These are phyloP conservation scores for Abrostola triplasia DNA, from an alignment of 2,888 invertebrate species.

Conservation along the genomic window DNA sequence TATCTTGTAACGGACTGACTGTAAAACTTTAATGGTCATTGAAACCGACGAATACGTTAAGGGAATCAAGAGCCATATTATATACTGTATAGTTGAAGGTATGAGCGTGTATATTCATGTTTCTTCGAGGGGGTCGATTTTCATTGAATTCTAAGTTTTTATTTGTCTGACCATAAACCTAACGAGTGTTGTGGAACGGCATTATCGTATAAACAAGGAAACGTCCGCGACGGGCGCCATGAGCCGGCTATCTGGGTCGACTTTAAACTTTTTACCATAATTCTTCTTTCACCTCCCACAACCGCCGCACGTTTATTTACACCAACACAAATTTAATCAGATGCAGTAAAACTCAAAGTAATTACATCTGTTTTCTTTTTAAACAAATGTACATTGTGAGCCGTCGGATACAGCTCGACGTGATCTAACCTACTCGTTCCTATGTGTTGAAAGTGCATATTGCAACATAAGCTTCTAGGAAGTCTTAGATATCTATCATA, in stretches of 20 bases:
- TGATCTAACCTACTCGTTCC: slow-evolving; percentile 33
- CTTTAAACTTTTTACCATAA: slow-evolving; percentile 75
- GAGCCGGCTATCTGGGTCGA: slow-evolving; percentile 71
- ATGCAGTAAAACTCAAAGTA: slow-evolving; percentile 42
- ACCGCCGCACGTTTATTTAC: slow-evolving; percentile 61
- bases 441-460: slow-evolving; percentile 62
- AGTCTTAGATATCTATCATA: slow-evolving; percentile 75
- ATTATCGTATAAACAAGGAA: slow-evolving; percentile 74
- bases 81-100: slow-evolving; percentile 2
- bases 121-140: slow-evolving; percentile 33
- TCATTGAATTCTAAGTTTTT: slow-evolving; percentile 47
- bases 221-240: slow-evolving; percentile 60
- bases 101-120: slow-evolving; percentile 17
- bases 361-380: slow-evolving; percentile 44
- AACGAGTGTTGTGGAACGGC: slow-evolving; percentile 53
- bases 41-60: no score
- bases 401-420: slow-evolving; percentile 13
- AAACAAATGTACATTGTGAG: slow-evolving; percentile 17
- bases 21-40: slow-evolving; percentile 42
- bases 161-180: slow-evolving; percentile 53
- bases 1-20: slow-evolving; percentile 34
- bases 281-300: slow-evolving; percentile 74
- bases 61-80: no score
- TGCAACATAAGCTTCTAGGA: slow-evolving; percentile 70
- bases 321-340: slow-evolving; percentile 55